phyloP scores from a whole-genome alignment of 53 echinoderm and acorn worm genomes.

The Patiria pectinifera region DNA sequence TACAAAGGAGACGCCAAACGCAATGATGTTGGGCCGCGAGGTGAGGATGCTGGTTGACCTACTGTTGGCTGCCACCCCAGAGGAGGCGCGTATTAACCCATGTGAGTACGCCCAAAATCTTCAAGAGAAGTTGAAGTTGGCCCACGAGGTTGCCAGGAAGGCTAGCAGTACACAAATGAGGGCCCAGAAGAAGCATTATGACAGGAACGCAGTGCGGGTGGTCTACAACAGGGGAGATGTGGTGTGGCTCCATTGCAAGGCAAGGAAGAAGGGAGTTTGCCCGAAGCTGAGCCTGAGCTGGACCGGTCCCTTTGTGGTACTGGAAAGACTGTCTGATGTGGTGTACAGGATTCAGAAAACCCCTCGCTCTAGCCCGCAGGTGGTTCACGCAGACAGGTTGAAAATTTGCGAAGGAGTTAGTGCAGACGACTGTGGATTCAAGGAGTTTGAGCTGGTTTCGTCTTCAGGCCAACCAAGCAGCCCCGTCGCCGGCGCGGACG shows the following conservation, averaged over 20 bases:
- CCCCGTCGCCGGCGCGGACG: too few relatives aligned
- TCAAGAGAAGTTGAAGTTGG: conserved; percentile 16
- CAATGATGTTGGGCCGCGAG: too few relatives aligned
- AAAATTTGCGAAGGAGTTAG: neutral
- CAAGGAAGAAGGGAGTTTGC: neutral
- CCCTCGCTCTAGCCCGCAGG: neutral
- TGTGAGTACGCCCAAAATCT: neutral
- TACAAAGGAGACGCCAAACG: too few relatives aligned
- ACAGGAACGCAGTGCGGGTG: neutral
- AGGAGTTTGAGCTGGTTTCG: neutral
- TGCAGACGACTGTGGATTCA: neutral
- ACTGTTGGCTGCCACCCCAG: conserved; percentile 6
- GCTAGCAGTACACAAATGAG: conserved; percentile 10
- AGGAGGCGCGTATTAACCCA: neutral
- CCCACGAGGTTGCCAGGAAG: conserved; percentile 35
- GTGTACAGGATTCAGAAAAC: conserved; percentile 19
- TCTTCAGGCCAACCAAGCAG: too few relatives aligned
- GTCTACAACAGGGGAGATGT: conserved; percentile 17
- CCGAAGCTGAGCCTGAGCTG: neutral
- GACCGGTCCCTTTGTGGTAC: conserved; percentile 11
- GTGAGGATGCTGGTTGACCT: conserved; percentile 4
- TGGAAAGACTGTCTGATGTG: conserved; percentile 21
- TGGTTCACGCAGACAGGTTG: conserved; percentile 13
- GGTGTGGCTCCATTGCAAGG: conserved; percentile 24
- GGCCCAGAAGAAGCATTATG: conserved; percentile 37